Conservation (phyloP, 2,113 vertebrate species). For the Mormoops blainvillei region DNA sequence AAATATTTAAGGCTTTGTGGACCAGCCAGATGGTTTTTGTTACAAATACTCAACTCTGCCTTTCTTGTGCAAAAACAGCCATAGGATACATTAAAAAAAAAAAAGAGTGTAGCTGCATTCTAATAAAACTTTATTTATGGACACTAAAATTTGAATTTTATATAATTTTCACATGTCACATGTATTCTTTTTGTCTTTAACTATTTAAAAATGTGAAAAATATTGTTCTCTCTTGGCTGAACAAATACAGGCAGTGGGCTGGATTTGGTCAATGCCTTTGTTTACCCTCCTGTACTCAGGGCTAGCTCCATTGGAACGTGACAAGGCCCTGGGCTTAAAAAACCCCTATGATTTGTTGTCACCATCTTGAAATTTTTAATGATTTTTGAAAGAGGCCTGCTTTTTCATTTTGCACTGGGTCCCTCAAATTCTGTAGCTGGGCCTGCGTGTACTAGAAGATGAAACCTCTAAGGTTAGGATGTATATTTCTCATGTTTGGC, state of each 20-base stretch:
- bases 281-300: not conserved
- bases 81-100: not conserved
- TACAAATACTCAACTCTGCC: not conserved
- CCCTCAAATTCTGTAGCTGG: not conserved
- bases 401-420: not conserved
- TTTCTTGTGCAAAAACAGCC: not conserved
- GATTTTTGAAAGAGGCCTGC: not conserved
- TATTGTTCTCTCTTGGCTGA: not conserved
- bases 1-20: conserved; percentile 17
- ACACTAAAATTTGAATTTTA: conserved; percentile 13
- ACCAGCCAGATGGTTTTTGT: not conserved
- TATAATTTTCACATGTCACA: not conserved
- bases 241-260: not conserved
- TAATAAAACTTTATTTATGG: conserved; percentile 11
- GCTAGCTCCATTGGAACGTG: not conserved
- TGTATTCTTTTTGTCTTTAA: not conserved
- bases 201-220: not conserved
- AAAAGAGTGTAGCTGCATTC: not conserved
- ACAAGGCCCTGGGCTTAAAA: not conserved
- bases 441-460: not conserved
- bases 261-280: not conserved
- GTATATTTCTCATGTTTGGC: not conserved
- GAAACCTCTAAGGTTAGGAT: not conserved
- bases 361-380: not conserved
- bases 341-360: not conserved